A percentile compares a stretch with the other conserved stretches of the same genome.
phyloP scores from a whole-genome alignment of 2,113 vertebrate species.

The Prochilodus magdalenae region DNA sequence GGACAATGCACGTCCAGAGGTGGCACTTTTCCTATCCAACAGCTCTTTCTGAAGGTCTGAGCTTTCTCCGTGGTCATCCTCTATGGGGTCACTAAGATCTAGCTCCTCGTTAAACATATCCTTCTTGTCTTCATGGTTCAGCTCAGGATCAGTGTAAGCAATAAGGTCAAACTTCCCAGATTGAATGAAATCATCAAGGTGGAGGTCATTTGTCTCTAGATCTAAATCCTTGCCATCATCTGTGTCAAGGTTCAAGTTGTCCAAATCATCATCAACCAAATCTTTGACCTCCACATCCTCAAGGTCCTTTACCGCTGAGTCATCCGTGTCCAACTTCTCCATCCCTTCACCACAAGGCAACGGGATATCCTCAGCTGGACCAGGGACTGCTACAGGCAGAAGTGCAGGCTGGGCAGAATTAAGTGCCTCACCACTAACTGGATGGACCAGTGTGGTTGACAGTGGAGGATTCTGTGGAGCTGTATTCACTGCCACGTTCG shows the following conservation, averaged over 20 bases:
- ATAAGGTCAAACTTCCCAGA: constrained; percentile 97
- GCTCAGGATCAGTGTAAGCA: constrained; percentile 95
- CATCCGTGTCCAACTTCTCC: constrained; percentile 90
- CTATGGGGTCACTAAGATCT: constrained; percentile 86
- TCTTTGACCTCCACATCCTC: constrained; percentile 97
- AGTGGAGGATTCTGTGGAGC: constrained; percentile 66
- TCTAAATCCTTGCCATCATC: constrained; percentile 94
- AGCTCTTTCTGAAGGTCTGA: constrained; percentile 66
- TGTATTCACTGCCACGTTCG: constrained; percentile 61
- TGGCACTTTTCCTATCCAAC: constrained; percentile 61
- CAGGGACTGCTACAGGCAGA: constrained; percentile 61
- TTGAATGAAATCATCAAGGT: constrained; percentile 92
- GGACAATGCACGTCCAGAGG: constrained; percentile 56
- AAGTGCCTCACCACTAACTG: constrained; percentile 68
- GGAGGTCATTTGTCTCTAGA: constrained; percentile 90
- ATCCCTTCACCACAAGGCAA: constrained; percentile 75
- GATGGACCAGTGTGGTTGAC: constrained; percentile 71
- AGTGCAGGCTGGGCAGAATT: constrained; percentile 62
- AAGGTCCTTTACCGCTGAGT: constrained; percentile 92
- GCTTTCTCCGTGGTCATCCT: constrained; percentile 77
- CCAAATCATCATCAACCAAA: constrained; percentile 91
- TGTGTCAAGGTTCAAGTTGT: constrained; percentile 92
- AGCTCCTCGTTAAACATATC: constrained; percentile 96
- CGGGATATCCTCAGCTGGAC: constrained; percentile 67
- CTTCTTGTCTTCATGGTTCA: constrained; percentile 94